phyloP scores from a whole-genome alignment of 2,888 invertebrate species.

The Ephialtes manifestator region DNA sequence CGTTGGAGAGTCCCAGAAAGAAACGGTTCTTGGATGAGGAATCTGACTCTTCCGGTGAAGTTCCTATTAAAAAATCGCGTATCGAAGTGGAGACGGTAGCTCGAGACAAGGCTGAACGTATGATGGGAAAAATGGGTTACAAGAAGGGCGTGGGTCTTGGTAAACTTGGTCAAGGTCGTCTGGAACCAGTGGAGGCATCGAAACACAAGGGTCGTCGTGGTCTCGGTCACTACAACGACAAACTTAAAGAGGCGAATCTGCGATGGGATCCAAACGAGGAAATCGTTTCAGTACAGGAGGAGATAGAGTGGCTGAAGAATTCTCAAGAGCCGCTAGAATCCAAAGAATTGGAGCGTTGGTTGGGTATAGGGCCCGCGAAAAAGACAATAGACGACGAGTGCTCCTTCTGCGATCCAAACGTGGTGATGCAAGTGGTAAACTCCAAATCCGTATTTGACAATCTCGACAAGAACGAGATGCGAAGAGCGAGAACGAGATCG shows the following conservation, averaged over 20 bases:
- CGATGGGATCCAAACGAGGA: conserved; percentile 90
- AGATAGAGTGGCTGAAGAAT: conserved; percentile 84
- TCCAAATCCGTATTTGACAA: conserved; percentile 95
- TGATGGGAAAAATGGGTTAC: conserved; percentile 93
- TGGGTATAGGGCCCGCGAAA: conserved; percentile 89
- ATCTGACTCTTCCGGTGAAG: not conserved
- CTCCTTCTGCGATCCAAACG: conserved; percentile 91
- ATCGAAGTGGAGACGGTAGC: conserved; percentile 22
- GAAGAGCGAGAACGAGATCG: conserved; percentile 93
- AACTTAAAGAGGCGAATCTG: conserved; percentile 88
- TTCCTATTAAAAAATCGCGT: conserved; percentile 18
- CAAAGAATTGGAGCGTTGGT: conserved; percentile 88
- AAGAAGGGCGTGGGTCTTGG: conserved; percentile 94
- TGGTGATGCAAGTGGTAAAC: conserved; percentile 91
- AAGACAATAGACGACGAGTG: conserved; percentile 92
- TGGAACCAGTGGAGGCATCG: conserved; percentile 93
- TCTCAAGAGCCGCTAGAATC: conserved; percentile 79
- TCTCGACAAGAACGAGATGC: conserved; percentile 92
- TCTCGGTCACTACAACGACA: conserved; percentile 90
- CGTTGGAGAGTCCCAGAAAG: not conserved
- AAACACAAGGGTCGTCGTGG: conserved; percentile 94
- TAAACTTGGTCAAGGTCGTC: conserved; percentile 93
- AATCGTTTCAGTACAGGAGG: conserved; percentile 85
- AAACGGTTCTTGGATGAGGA: not conserved
- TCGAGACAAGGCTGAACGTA: conserved; percentile 57